Percentiles rank a stretch among this genome's conserved stretches.
These are phyloP conservation scores for Kuschelorhynchus macadamiae DNA, from an alignment of 2,888 invertebrate species.

Conservation along the genomic window DNA sequence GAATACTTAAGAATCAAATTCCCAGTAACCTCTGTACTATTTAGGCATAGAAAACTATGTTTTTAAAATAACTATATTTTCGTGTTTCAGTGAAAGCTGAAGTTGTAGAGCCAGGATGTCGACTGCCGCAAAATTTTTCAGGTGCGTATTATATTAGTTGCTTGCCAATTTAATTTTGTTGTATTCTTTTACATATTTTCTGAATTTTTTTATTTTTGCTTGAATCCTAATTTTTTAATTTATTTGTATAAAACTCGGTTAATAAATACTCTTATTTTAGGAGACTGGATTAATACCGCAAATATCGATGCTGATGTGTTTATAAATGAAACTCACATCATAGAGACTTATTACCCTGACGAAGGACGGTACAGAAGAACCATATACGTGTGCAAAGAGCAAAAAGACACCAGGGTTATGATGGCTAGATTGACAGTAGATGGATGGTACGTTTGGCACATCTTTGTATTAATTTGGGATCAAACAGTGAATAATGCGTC, in stretches of 20 bases:
- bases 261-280: slow-evolving; percentile 67
- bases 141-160: slow-evolving; percentile 23
- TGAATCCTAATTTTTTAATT: too few species aligned
- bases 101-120: slow-evolving; percentile 91
- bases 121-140: slow-evolving; percentile 90
- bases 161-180: slow-evolving; percentile 73
- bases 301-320: slow-evolving; percentile 95
- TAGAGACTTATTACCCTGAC: slow-evolving; percentile 95
- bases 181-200: too few species aligned
- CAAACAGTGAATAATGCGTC: too few species aligned
- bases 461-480: too few species aligned
- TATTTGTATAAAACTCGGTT: too few species aligned
- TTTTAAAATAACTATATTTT: neutral
- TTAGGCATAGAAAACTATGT: too few species aligned
- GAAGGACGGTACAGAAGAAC: slow-evolving; percentile 89
- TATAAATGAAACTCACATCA: slow-evolving; percentile 96
- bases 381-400: slow-evolving; percentile 95
- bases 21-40: too few species aligned
- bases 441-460: slow-evolving; percentile 77
- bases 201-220: too few species aligned
- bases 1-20: too few species aligned
- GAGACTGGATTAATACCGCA: slow-evolving; percentile 97
- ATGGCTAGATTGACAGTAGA: slow-evolving; percentile 97
- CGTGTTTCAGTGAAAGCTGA: slow-evolving; percentile 78
- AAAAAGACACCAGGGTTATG: slow-evolving; percentile 91